phyloP scores from a whole-genome alignment of 2,113 vertebrate genomes.

The Caranx melampygus region DNA sequence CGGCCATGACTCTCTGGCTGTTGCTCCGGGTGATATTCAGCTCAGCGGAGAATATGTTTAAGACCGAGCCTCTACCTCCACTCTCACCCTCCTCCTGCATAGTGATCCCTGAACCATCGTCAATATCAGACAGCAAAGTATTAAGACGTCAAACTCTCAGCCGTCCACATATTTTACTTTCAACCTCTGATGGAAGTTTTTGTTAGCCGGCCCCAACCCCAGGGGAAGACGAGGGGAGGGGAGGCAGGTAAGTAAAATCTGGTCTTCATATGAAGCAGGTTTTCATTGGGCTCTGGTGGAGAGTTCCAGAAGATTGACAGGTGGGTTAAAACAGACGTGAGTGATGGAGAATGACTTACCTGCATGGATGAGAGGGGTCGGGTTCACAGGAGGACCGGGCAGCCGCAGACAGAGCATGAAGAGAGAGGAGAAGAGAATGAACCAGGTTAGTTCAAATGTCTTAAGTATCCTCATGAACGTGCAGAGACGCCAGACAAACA shows the following conservation, averaged over 20 bases:
- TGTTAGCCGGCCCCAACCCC: background rate
- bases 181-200: background rate
- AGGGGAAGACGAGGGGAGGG: background rate
- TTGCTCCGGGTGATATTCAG: background rate
- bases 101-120: background rate
- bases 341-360: slow-evolving; percentile 36
- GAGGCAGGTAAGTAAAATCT: background rate
- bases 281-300: slow-evolving; percentile 15
- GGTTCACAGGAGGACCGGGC: background rate
- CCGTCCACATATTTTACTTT: slow-evolving; percentile 2
- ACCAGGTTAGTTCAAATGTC: background rate
- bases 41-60: slow-evolving; percentile 1
- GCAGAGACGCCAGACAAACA: background rate
- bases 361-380: slow-evolving; percentile 12
- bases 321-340: slow-evolving; percentile 19
- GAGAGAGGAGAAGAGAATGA: slow-evolving; percentile 1
- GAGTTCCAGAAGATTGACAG: slow-evolving; percentile 21
- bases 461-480: background rate
- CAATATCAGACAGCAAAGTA: background rate
- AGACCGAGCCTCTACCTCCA: background rate
- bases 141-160: background rate
- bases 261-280: slow-evolving; percentile 6
- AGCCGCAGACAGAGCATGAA: too few species aligned
- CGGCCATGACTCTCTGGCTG: too few species aligned
- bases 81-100: background rate